Percentiles rank a stretch among this genome's conserved stretches.
Conservation (phyloP, 1,140 invertebrate species). For the Euwallacea fornicatus region DNA sequence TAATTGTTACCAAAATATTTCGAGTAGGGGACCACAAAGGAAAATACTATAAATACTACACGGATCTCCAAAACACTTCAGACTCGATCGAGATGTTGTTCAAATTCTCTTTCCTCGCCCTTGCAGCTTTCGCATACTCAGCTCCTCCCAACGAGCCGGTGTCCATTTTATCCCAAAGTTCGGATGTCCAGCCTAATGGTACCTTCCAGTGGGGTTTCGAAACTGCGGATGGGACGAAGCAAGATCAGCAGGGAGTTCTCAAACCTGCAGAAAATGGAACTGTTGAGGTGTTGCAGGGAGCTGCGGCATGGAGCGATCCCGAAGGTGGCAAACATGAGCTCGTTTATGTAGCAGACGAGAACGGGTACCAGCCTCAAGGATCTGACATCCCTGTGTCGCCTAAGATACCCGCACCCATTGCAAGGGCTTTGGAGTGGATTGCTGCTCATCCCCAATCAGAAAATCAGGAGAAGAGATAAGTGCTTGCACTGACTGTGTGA, state of each 20-base stretch:
- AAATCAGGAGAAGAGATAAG: neutral
- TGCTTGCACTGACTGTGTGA: too few species aligned
- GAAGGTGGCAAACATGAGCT: slow-evolving; percentile 62
- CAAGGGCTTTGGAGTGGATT: slow-evolving; percentile 57
- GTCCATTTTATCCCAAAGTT: slow-evolving; percentile 1
- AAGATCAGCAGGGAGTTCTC: slow-evolving; percentile 5
- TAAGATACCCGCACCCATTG: slow-evolving; percentile 58
- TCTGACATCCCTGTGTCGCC: slow-evolving; percentile 62
- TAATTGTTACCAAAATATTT: neutral
- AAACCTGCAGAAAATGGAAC: slow-evolving; percentile 55
- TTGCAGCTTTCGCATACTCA: slow-evolving; percentile 7
- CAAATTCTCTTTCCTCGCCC: neutral
- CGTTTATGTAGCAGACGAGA: slow-evolving; percentile 62
- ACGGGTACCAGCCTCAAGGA: slow-evolving; percentile 61
- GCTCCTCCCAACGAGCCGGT: slow-evolving; percentile 10
- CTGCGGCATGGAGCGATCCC: slow-evolving; percentile 67
- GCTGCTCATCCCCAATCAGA: slow-evolving; percentile 47
- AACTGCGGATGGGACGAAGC: slow-evolving; percentile 23
- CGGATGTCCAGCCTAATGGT: slow-evolving; percentile 21
- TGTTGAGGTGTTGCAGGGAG: slow-evolving; percentile 62
- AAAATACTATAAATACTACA: neutral
- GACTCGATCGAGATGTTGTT: neutral
- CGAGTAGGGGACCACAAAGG: neutral
- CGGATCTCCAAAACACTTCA: neutral
- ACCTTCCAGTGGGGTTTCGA: slow-evolving; percentile 26